Conservation (phyloP, 2,888 invertebrate genomes). For the Mactromeris polynyma region DNA sequence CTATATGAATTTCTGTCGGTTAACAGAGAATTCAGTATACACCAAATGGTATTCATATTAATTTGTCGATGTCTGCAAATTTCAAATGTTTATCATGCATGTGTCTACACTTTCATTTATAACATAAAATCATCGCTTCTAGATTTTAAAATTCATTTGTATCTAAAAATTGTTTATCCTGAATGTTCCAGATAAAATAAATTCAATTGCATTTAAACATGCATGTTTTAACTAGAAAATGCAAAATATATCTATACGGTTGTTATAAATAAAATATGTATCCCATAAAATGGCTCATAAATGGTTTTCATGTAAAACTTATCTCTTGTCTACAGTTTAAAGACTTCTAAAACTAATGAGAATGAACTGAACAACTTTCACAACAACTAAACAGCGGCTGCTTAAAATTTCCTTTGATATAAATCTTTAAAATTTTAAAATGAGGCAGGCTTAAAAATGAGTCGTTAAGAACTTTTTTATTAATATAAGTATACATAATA, state of each 20-base stretch:
- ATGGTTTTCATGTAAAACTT: not conserved
- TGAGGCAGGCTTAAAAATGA: too few species aligned
- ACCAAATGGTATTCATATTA: too few species aligned
- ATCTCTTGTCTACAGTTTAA: not conserved
- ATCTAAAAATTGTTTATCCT: not conserved
- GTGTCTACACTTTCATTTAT: too few species aligned
- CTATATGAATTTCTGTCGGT: too few species aligned
- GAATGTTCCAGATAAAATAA: not conserved
- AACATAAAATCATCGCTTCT: too few species aligned
- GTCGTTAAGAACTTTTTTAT: too few species aligned
- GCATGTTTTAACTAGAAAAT: not conserved
- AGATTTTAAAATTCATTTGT: too few species aligned
- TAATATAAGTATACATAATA: not conserved
- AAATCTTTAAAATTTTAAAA: not conserved
- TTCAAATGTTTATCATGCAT: too few species aligned
- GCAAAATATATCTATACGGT: not conserved
- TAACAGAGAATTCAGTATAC: too few species aligned
- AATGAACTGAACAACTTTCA: not conserved
- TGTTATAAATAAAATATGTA: not conserved
- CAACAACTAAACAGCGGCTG: not conserved
- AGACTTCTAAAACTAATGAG: not conserved
- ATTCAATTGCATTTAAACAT: not conserved
- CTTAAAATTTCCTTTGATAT: conserved; percentile 10
- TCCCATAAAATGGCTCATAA: not conserved
- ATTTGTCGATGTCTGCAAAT: too few species aligned